Evolutionary conservation across 2,113 vertebrate species (phyloP).

Genomic region (Hyperopisus bebe): DNA sequence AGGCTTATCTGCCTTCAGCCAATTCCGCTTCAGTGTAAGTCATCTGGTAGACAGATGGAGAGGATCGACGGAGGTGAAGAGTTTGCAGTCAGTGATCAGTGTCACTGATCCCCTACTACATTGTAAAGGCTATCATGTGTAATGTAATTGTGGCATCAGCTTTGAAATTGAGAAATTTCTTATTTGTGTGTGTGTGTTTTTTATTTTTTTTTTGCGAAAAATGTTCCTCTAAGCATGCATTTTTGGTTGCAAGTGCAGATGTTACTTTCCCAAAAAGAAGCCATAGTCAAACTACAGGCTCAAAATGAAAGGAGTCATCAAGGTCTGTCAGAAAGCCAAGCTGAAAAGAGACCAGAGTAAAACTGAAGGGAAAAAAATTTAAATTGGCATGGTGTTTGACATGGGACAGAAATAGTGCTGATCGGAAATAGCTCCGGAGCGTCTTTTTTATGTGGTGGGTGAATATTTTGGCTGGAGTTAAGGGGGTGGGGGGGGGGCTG

Average conservation of each 20-base stretch:
- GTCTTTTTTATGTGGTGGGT: slow-evolving; percentile 17
- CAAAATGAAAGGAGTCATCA: neutral
- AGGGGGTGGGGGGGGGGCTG: slow-evolving; percentile 31
- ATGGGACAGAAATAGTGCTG: neutral
- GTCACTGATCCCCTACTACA: too few species aligned
- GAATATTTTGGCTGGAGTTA: slow-evolving; percentile 26
- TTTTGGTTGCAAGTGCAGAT: slow-evolving; percentile 2
- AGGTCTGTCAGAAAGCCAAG: neutral
- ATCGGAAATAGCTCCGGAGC: slow-evolving; percentile 10
- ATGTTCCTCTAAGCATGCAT: neutral
- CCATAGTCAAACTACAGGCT: neutral
- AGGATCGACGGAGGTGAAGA: neutral
- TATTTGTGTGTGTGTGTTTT: neutral
- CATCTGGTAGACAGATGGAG: slow-evolving; percentile 10
- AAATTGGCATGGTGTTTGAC: slow-evolving; percentile 5
- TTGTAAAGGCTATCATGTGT: neutral
- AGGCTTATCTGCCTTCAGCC: neutral
- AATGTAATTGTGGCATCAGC: neutral
- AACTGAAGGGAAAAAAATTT: neutral
- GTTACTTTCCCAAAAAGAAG: neutral
- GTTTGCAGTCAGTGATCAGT: neutral
- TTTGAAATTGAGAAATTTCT: neutral
- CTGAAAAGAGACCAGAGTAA: neutral
- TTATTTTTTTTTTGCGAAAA: neutral
- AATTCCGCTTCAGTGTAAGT: neutral